phyloP scores from a whole-genome alignment of 2,888 invertebrate genomes.

The Heliconius aoede region DNA sequence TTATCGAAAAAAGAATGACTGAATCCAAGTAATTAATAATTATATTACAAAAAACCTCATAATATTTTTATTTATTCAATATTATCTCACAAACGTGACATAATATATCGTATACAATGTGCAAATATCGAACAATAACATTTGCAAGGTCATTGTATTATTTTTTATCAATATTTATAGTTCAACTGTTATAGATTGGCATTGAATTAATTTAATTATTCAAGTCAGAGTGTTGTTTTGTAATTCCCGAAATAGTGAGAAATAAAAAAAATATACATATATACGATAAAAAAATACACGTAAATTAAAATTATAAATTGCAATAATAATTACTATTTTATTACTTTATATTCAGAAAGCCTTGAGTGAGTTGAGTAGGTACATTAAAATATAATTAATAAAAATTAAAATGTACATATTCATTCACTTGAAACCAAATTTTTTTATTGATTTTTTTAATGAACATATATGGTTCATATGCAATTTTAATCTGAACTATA shows the following conservation, averaged over 20 bases:
- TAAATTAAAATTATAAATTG: not conserved
- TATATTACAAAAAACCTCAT: not conserved
- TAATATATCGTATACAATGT: constrained; percentile 20
- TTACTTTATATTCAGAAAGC: constrained; percentile 15
- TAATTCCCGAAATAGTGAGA: constrained; percentile 45
- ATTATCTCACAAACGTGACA: constrained; percentile 22
- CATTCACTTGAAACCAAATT: too few relatives aligned
- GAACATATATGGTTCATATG: too few relatives aligned
- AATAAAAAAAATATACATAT: not conserved
- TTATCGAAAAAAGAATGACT: not conserved
- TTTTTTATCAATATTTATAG: constrained; percentile 55
- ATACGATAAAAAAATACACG: not conserved
- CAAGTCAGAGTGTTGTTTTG: constrained; percentile 56
- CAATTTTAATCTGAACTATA: constrained; percentile 31
- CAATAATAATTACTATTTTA: constrained; percentile 13
- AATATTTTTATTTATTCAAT: constrained; percentile 9
- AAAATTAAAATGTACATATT: not conserved
- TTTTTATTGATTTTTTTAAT: too few relatives aligned
- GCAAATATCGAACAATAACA: constrained; percentile 50
- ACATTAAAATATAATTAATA: not conserved
- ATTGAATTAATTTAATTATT: constrained; percentile 55
- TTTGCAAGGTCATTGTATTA: constrained; percentile 58
- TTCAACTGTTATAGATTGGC: constrained; percentile 44
- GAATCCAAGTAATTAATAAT: not conserved
- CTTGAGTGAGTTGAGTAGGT: constrained; percentile 16